Evolutionary conservation across 2,113 vertebrate genomes (phyloP), one percentile per base, ranked within the genome.

Genomic region (Mirza zaza): DNA sequence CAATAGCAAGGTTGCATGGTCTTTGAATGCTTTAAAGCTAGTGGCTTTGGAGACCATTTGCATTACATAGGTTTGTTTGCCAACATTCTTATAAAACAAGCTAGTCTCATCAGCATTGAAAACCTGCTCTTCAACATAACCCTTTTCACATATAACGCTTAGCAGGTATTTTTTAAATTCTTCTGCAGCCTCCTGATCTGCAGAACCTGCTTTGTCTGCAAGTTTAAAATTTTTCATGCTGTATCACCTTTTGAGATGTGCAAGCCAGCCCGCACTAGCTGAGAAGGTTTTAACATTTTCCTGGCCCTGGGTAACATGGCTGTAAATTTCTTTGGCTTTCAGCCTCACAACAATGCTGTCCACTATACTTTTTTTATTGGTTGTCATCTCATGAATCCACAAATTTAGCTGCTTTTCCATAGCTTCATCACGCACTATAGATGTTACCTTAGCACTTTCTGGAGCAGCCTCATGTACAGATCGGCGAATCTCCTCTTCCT

Each of bases 311-410:
- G 93, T 76, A 57, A 82, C 25, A 7, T 15, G 86, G 14, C 79
- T 18, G 34, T 81, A 59, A 9, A 36, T 90, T 52, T 95, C 52
- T 81, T 93, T 87, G 39, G 52, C 87, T 95, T 94, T 92, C 42
- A 94, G 79, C 27, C 87, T 92, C n/a, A 77, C 17, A 7, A 89
- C 55, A 55, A 6, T 42, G 32, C 82, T 77, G 25, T 79, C 61
- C 20, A 42, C 39, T 67, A 1, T 4, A 32, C 34, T 76, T 76
- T 87, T 96, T 63, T 90, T 67, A 36, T 73, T 84, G 45, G 36
- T 48, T n/a, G 25, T 57, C 50, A 61, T 92, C 80, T 92, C 91
- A 48, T 2, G 45, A 79, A 90, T 73, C 87, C 75, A 94, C 87
- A 79, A 39, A 73, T 59, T 71, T 76, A 71, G 48, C 20, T 79